Conservation (phyloP, 2,888 invertebrate species). For the Nebria salina region DNA sequence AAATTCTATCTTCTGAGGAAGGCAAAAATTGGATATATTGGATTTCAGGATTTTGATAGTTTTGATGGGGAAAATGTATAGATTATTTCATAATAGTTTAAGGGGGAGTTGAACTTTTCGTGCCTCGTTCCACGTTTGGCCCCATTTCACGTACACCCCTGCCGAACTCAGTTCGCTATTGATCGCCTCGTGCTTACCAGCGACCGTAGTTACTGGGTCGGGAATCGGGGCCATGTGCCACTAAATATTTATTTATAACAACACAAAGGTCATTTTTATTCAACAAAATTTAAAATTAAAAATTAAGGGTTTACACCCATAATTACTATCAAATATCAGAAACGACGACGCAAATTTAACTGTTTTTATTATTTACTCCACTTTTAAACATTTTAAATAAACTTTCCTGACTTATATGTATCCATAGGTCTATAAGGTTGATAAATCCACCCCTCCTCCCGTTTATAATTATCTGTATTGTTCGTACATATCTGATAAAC, state of each 20-base stretch:
- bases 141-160: constrained; percentile 1
- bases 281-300: too few relatives aligned
- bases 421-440: not conserved
- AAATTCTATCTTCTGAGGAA: too few relatives aligned
- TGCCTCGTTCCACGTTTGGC: not conserved
- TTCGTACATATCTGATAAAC: not conserved
- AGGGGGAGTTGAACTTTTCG: too few relatives aligned
- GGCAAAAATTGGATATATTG: too few relatives aligned
- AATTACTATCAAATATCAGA: too few relatives aligned
- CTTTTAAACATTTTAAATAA: too few relatives aligned
- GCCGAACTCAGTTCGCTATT: not conserved
- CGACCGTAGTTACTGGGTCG: not conserved
- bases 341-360: too few relatives aligned
- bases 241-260: not conserved
- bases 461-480: not conserved
- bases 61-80: too few relatives aligned
- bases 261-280: not conserved
- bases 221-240: not conserved
- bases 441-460: not conserved
- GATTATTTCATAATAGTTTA: too few relatives aligned
- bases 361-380: too few relatives aligned
- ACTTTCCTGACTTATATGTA: not conserved
- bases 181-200: not conserved
- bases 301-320: too few relatives aligned
- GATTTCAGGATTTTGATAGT: too few relatives aligned